These are phyloP conservation scores for Eilema depressum DNA, from an alignment of 2,888 invertebrate species.

Conservation along the genomic window DNA sequence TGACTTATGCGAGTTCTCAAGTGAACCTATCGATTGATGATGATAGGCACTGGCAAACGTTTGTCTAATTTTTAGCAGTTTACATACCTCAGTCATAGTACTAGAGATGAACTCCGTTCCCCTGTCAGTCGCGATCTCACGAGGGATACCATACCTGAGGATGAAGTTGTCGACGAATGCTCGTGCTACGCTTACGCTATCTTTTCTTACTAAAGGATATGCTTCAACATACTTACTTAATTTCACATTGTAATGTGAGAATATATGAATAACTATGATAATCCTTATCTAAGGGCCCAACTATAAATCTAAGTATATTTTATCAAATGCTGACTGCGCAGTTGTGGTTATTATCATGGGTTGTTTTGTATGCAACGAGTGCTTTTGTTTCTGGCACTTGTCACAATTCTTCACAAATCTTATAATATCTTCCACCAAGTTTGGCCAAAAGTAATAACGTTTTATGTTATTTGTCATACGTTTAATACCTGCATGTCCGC, in stretches of 20 bases:
- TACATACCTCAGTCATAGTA: slow-evolving; percentile 7
- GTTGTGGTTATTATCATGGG: neutral
- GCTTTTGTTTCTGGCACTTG: neutral
- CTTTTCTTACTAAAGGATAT: neutral
- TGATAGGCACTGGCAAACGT: neutral
- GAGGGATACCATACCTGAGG: too few species aligned
- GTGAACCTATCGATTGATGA: neutral
- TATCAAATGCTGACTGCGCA: slow-evolving; percentile 29
- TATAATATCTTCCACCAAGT: neutral
- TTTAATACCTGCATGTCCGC: slow-evolving; percentile 30
- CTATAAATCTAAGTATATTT: slow-evolving; percentile 23
- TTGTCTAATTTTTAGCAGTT: neutral
- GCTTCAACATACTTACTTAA: too few species aligned
- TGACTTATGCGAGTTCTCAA: slow-evolving; percentile 6
- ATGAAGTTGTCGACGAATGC: slow-evolving; percentile 33
- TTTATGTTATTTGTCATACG: slow-evolving; percentile 42
- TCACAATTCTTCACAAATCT: too few species aligned
- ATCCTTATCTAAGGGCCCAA: too few species aligned
- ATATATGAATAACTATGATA: too few species aligned
- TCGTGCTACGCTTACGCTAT: slow-evolving; percentile 19
- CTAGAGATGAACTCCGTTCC: slow-evolving; percentile 13
- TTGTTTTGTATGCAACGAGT: neutral
- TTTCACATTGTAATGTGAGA: too few species aligned
- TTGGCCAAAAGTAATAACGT: neutral
- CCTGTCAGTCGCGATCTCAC: slow-evolving; percentile 9